Conservation (phyloP, 2,113 vertebrate genomes). For the Xyrauchen texanus region DNA sequence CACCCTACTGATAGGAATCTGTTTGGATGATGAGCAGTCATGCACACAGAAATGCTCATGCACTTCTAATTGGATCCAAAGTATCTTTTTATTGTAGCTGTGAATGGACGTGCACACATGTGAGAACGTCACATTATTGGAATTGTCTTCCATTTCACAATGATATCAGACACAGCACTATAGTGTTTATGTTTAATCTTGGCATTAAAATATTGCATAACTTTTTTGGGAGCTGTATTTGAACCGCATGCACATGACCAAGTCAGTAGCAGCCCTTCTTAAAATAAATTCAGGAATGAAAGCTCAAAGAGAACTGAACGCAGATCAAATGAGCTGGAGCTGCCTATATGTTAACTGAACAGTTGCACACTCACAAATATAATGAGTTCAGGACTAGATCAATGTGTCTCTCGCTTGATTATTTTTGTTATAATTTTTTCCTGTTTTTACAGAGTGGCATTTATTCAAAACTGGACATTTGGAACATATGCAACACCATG, state of each 20-base stretch:
- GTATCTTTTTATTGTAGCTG: conserved; percentile 1
- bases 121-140: background rate
- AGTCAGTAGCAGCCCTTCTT: conserved; percentile 25
- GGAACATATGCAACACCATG: conserved; percentile 45
- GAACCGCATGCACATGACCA: conserved; percentile 8
- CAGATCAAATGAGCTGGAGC: conserved; percentile 73
- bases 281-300: conserved; percentile 69
- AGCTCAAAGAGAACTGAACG: conserved; percentile 57
- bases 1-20: conserved; percentile 20
- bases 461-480: conserved; percentile 58
- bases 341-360: conserved; percentile 78
- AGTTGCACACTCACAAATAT: conserved; percentile 66
- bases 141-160: background rate
- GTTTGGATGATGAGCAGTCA: background rate
- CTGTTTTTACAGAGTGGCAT: conserved; percentile 57
- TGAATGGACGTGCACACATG: background rate
- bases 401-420: conserved; percentile 45
- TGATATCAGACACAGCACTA: background rate
- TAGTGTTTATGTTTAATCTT: background rate
- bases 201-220: too few relatives aligned
- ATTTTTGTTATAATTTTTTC: conserved; percentile 28
- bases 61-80: conserved; percentile 15
- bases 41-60: background rate
- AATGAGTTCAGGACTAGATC: conserved; percentile 39
- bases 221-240: conserved; percentile 2